These are phyloP conservation scores for Oconnorella tubifera DNA, from an alignment of 2,888 invertebrate species.

Conservation along the genomic window DNA sequence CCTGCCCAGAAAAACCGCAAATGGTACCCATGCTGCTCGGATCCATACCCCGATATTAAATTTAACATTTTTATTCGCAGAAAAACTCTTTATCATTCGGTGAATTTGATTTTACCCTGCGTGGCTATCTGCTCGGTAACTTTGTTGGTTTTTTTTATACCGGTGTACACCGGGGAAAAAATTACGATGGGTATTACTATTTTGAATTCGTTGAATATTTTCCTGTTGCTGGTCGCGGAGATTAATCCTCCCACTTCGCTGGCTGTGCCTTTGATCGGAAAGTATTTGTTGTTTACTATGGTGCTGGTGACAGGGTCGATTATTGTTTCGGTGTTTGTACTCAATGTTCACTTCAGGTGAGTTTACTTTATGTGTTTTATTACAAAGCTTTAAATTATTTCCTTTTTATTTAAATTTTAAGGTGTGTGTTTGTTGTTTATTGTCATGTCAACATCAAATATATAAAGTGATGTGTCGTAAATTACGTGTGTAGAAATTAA, in stretches of 20 bases:
- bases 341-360: conserved; percentile 97
- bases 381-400: too few relatives aligned
- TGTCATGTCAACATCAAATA: too few relatives aligned
- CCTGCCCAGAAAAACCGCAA: conserved; percentile 56
- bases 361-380: too few relatives aligned
- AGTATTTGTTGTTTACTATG: conserved; percentile 93
- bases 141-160: conserved; percentile 92
- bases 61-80: conserved; percentile 56
- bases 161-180: conserved; percentile 97
- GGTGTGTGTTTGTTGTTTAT: too few relatives aligned
- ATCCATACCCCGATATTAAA: conserved; percentile 57
- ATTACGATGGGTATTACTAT: conserved; percentile 94
- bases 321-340: conserved; percentile 93
- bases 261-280: conserved; percentile 93
- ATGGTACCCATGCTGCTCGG: conserved; percentile 61
- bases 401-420: too few relatives aligned
- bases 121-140: conserved; percentile 94
- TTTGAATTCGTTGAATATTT: conserved; percentile 97
- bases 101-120: conserved; percentile 92
- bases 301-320: conserved; percentile 94
- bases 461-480: too few relatives aligned
- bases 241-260: conserved; percentile 97
- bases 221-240: conserved; percentile 95
- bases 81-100: conserved; percentile 84
- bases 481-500: too few relatives aligned